A percentile compares a stretch with the other conserved stretches of the same genome.
These are phyloP conservation scores for Porites evermanni DNA, from an alignment of 92 coral and sea anemone genomes.

Conservation along the genomic window DNA sequence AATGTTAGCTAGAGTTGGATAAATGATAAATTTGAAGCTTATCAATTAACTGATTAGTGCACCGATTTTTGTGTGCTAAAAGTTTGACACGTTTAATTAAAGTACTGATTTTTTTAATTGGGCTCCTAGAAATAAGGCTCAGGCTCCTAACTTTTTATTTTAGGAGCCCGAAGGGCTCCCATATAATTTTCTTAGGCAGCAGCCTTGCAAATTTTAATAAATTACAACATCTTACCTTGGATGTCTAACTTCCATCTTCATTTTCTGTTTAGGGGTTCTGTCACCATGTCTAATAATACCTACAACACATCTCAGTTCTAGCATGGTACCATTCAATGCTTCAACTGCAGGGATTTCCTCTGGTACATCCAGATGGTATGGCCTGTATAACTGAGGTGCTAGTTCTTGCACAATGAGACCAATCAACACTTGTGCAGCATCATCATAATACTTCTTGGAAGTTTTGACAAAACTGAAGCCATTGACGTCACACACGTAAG, in stretches of 20 bases:
- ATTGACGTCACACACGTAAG: conserved; percentile 97
- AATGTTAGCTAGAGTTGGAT: too few relatives aligned
- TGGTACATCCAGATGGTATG: conserved; percentile 69
- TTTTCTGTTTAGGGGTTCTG: conserved; percentile 97
- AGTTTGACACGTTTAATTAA: too few relatives aligned
- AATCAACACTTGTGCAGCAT: conserved; percentile 91
- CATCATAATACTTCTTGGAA: conserved; percentile 98
- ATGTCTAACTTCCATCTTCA: conserved; percentile 97
- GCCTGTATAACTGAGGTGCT: conserved; percentile 92
- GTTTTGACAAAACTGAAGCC: conserved; percentile 99
- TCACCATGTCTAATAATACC: conserved; percentile 98
- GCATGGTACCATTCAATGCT: conserved; percentile 87
- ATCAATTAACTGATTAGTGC: too few relatives aligned
- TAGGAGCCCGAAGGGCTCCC: too few relatives aligned
- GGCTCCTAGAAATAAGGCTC: too few relatives aligned
- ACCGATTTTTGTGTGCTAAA: too few relatives aligned
- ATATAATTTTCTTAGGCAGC: not conserved
- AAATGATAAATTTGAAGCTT: too few relatives aligned
- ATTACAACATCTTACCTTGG: conserved; percentile 62
- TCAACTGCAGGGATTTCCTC: conserved; percentile 79
- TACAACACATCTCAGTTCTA: conserved; percentile 95
- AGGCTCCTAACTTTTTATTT: too few relatives aligned
- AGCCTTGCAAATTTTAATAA: not conserved
- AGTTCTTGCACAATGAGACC: conserved; percentile 86
- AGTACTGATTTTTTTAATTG: too few relatives aligned